Evolutionary conservation across 2,888 invertebrate genomes (phyloP).

Genomic region (Neria commutata): DNA sequence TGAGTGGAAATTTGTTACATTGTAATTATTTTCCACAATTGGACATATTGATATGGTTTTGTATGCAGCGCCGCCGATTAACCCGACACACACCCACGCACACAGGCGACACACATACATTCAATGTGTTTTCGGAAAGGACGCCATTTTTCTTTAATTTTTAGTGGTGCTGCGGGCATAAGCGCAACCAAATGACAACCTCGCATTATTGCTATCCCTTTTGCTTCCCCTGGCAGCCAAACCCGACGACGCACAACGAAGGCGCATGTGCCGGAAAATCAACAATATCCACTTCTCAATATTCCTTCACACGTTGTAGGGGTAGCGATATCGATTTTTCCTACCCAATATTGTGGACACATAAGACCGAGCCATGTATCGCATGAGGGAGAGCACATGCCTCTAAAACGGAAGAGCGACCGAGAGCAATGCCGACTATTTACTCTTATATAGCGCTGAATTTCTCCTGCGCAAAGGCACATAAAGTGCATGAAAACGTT

Average conservation of each 20-base stretch:
- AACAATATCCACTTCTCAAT: background rate
- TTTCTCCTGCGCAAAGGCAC: too few relatives aligned
- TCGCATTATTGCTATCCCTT: conserved; percentile 32
- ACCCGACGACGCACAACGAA: background rate
- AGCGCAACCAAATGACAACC: conserved; percentile 36
- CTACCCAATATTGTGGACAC: too few relatives aligned
- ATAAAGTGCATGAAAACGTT: too few relatives aligned
- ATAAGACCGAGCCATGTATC: too few relatives aligned
- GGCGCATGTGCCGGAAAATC: conserved; percentile 14
- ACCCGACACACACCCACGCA: conserved; percentile 12
- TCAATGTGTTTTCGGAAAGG: conserved; percentile 8
- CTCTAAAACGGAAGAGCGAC: too few relatives aligned
- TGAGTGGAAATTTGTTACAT: conserved; percentile 62
- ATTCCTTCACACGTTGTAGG: background rate
- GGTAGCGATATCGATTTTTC: conserved; percentile 22
- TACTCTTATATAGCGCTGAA: too few relatives aligned
- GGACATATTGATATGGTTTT: conserved; percentile 62
- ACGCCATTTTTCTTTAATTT: too few relatives aligned
- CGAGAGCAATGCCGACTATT: too few relatives aligned
- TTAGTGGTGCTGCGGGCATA: conserved; percentile 45
- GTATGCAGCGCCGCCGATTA: too few relatives aligned
- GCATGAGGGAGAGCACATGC: too few relatives aligned
- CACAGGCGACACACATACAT: background rate
- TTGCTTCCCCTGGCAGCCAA: conserved; percentile 17
- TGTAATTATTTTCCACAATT: conserved; percentile 64